These are phyloP conservation scores for Aphidius ervi DNA, from an alignment of 1,140 invertebrate species.

Conservation along the genomic window DNA sequence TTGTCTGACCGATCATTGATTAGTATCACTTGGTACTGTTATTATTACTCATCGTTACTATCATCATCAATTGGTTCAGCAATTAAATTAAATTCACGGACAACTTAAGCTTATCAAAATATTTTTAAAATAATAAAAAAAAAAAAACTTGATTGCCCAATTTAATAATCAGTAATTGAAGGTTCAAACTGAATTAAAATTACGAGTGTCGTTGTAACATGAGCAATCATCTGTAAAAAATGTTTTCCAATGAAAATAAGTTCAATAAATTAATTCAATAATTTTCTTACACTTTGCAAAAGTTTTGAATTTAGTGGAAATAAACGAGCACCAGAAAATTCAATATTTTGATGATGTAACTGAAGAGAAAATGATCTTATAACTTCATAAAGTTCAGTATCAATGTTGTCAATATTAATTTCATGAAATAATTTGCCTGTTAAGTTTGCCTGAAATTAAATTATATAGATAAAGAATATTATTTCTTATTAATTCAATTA, in stretches of 20 bases:
- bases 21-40: too few relatives aligned
- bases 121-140: too few relatives aligned
- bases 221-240: slow-evolving; percentile 13
- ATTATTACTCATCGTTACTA: too few relatives aligned
- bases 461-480: not conserved
- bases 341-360: slow-evolving; percentile 22
- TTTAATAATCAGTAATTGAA: not conserved
- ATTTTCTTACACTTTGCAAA: slow-evolving; percentile 15
- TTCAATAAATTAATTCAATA: not conserved
- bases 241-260: slow-evolving; percentile 2
- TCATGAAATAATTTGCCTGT: slow-evolving; percentile 20
- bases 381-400: slow-evolving; percentile 13
- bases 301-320: slow-evolving; percentile 19
- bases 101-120: too few relatives aligned
- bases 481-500: not conserved
- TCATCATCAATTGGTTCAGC: too few relatives aligned
- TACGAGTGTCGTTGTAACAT: slow-evolving; percentile 20
- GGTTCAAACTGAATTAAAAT: slow-evolving; percentile 22
- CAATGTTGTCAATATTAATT: slow-evolving; percentile 15
- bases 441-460: slow-evolving; percentile 8
- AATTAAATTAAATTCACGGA: too few relatives aligned
- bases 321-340: slow-evolving; percentile 19
- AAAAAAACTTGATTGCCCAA: too few relatives aligned
- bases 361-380: slow-evolving; percentile 20
- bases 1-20: too few relatives aligned